These are phyloP conservation scores for Bos taurus DNA, from an alignment of 2,113 vertebrate species.

Conservation along the genomic window ARS-UCD2.0 NC_037329.1:96984001-96984500, in stretches of 20 bases:
- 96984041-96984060: rapidly evolving
- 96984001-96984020: background rate
- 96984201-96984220: background rate
- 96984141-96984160: rapidly evolving
- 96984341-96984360: background rate
- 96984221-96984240: background rate
- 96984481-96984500: background rate
- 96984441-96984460: background rate
- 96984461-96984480: background rate
- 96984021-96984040: background rate
- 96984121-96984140: rapidly evolving
- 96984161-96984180: background rate
- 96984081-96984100: background rate
- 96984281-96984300: background rate
- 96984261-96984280: background rate
- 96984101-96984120: background rate
- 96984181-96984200: background rate
- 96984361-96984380: background rate
- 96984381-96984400: background rate
- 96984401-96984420: background rate
- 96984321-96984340: background rate
- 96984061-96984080: background rate
- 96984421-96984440: rapidly evolving
- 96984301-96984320: background rate
- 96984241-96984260: background rate